Conservation (phyloP, 1,140 invertebrate genomes). For the Megalonaias nervosa region DNA sequence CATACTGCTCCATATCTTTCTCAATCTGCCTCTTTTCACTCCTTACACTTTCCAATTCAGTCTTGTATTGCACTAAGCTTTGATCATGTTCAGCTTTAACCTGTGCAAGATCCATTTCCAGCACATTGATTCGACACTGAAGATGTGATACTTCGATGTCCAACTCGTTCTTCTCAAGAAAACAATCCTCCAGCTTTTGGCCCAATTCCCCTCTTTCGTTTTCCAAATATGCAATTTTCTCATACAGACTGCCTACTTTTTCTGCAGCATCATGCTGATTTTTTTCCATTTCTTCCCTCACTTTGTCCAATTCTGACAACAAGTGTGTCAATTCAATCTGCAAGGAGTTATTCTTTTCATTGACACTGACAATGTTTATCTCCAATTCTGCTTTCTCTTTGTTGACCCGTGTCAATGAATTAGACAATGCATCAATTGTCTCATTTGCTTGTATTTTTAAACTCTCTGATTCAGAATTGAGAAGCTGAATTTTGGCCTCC, state of each 20-base stretch:
- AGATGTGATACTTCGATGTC: conserved; percentile 37
- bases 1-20: conserved; percentile 34
- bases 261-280: conserved; percentile 5
- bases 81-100: conserved; percentile 14
- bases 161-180: conserved; percentile 26
- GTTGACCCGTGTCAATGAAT: conserved; percentile 8
- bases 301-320: conserved; percentile 26
- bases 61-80: background rate
- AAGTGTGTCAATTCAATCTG: conserved; percentile 24
- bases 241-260: conserved; percentile 8
- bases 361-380: conserved; percentile 1
- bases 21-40: conserved; percentile 30
- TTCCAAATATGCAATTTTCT: conserved; percentile 19
- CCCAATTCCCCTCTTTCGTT: conserved; percentile 28
- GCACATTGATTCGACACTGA: conserved; percentile 32
- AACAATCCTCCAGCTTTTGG: conserved; percentile 25
- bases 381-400: conserved; percentile 17
- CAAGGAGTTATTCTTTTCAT: conserved; percentile 17
- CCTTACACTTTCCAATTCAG: conserved; percentile 11
- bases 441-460: conserved; percentile 17
- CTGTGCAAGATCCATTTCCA: conserved; percentile 33
- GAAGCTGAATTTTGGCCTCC: conserved; percentile 27
- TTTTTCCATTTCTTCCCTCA: background rate
- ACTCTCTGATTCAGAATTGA: conserved; percentile 21
- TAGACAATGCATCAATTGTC: conserved; percentile 13